Evolutionary conservation across 2,113 vertebrate genomes (phyloP).

Genomic region (Oceanodroma tethys): DNA sequence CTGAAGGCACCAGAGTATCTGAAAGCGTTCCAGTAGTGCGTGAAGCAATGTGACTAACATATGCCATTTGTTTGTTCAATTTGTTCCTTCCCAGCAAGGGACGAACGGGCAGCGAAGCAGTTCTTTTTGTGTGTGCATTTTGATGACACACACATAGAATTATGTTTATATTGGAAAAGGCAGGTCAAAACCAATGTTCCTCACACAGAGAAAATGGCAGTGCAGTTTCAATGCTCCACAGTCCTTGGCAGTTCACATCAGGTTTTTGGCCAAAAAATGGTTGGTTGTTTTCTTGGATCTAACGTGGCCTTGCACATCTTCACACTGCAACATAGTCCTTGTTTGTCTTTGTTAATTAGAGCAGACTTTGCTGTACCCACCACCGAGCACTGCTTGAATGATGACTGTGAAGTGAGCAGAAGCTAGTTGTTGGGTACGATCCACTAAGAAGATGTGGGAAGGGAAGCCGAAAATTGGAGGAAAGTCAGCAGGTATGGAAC

Average conservation of each 20-base stretch:
- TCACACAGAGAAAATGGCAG: not conserved
- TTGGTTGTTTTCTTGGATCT: not conserved
- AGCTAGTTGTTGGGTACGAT: not conserved
- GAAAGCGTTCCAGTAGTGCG: not conserved
- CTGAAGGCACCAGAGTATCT: not conserved
- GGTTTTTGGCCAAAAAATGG: not conserved
- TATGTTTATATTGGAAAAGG: not conserved
- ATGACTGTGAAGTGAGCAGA: not conserved
- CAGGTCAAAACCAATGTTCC: not conserved
- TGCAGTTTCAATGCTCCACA: not conserved
- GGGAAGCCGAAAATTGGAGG: not conserved
- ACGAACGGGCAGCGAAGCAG: not conserved
- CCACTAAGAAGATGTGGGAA: not conserved
- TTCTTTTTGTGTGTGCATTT: not conserved
- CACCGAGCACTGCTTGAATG: not conserved
- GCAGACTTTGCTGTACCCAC: not conserved
- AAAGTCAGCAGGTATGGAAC: not conserved
- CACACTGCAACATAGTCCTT: not conserved
- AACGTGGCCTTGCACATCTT: not conserved
- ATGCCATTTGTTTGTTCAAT: constrained; percentile 17
- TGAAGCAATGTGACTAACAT: not conserved
- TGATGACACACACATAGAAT: not conserved
- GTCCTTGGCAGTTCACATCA: not conserved
- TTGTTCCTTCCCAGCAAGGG: constrained; percentile 1
- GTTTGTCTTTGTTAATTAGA: not conserved